Conservation (phyloP, 2,888 invertebrate genomes). For the Caenorhabditis afra region DNA sequence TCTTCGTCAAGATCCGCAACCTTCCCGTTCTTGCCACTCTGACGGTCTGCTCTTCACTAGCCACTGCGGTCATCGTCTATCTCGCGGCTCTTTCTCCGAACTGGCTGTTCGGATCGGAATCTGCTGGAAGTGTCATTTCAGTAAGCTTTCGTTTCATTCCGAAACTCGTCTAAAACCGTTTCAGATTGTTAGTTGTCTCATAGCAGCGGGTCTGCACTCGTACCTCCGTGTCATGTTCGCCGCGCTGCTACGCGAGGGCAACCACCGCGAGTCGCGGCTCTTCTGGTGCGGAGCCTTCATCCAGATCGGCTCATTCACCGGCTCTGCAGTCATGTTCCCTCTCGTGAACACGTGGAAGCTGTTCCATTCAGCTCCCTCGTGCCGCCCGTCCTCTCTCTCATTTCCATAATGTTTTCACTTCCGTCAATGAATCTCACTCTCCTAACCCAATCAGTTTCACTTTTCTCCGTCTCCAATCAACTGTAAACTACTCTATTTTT, state of each 20-base stretch:
- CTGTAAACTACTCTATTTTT: conserved; percentile 16
- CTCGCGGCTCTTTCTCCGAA: conserved; percentile 87
- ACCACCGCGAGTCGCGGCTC: conserved; percentile 76
- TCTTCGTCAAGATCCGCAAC: conserved; percentile 81
- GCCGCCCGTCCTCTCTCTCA: conserved; percentile 16
- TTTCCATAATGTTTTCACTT: background rate
- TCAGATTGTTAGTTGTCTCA: conserved; percentile 62
- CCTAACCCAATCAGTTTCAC: conserved; percentile 31
- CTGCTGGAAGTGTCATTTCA: conserved; percentile 59
- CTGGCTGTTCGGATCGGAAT: conserved; percentile 54
- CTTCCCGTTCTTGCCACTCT: conserved; percentile 65
- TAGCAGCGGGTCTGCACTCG: conserved; percentile 80
- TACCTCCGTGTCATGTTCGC: conserved; percentile 78
- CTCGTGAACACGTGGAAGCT: conserved; percentile 81
- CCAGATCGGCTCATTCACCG: conserved; percentile 82
- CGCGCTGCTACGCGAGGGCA: conserved; percentile 71
- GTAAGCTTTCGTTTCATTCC: conserved; percentile 20
- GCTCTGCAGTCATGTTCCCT: conserved; percentile 82
- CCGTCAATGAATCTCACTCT: conserved; percentile 4
- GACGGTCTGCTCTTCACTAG: conserved; percentile 82
- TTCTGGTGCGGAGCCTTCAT: conserved; percentile 82
- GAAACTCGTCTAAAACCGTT: conserved; percentile 1
- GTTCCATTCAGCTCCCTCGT: conserved; percentile 76
- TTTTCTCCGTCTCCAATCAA: background rate
- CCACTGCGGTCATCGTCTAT: conserved; percentile 86